These are phyloP conservation scores for Camponotus pennsylvanicus DNA, from an alignment of 1,140 invertebrate genomes.

Conservation along the genomic window DNA sequence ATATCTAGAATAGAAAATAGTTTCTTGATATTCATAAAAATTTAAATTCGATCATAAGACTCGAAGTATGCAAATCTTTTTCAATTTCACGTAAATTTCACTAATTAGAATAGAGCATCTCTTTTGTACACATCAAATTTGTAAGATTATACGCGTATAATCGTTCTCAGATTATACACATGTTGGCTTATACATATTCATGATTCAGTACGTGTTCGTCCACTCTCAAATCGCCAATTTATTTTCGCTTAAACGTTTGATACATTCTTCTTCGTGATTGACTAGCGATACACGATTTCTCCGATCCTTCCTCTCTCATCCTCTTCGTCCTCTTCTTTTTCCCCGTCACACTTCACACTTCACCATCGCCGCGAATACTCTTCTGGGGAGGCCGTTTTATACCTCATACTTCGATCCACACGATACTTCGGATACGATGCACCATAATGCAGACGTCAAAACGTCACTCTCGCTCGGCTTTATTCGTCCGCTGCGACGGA, in stretches of 20 bases:
- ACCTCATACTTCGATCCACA: background rate
- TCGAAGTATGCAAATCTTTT: background rate
- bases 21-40: background rate
- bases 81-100: background rate
- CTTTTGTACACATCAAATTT: constrained; percentile 1
- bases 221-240: constrained; percentile 10
- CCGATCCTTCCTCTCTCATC: constrained; percentile 34
- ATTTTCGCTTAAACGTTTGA: constrained; percentile 8
- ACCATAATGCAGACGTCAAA: constrained; percentile 72
- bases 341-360: background rate
- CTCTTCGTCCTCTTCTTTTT: constrained; percentile 27
- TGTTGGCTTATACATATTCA: background rate
- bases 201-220: background rate
- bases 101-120: background rate
- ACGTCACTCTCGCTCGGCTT: constrained; percentile 64
- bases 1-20: background rate
- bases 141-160: background rate
- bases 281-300: constrained; percentile 19
- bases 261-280: constrained; percentile 22
- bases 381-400: constrained; percentile 12
- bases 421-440: constrained; percentile 44
- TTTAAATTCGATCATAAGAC: background rate
- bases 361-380: constrained; percentile 28
- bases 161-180: background rate
- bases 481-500: constrained; percentile 52